phyloP scores from a whole-genome alignment of 2,797 vertebrate genomes.

The Choloepus didactylus region DNA sequence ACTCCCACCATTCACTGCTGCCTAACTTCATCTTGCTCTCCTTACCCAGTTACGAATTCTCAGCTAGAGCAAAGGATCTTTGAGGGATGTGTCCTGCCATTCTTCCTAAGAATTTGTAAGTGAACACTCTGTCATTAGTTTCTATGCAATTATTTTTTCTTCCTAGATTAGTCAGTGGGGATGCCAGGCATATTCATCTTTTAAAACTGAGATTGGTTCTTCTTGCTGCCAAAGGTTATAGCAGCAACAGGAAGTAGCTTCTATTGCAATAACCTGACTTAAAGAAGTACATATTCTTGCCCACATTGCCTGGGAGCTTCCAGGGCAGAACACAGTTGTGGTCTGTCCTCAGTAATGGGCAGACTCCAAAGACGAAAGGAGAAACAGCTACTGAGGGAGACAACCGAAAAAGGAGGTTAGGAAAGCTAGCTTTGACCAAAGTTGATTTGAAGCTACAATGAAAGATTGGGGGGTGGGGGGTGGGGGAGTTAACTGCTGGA shows the following conservation, averaged over 20 bases:
- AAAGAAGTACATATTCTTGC: neutral
- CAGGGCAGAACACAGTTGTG: neutral
- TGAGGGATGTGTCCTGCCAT: neutral
- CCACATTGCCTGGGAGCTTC: neutral
- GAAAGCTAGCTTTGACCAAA: constrained; percentile 7
- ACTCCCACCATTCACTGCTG: neutral
- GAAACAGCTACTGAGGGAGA: neutral
- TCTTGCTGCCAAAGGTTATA: constrained; percentile 40
- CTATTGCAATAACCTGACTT: neutral
- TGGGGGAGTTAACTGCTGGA: neutral
- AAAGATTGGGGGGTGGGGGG: neutral
- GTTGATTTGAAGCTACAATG: neutral
- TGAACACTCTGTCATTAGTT: constrained; percentile 43
- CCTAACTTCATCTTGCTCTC: neutral
- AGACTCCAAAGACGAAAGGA: neutral
- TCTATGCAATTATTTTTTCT: constrained; percentile 50
- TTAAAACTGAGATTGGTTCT: constrained; percentile 31
- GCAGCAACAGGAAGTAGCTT: neutral
- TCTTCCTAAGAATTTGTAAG: constrained; percentile 55
- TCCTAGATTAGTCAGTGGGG: constrained; percentile 37
- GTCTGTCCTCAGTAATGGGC: neutral
- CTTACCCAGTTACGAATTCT: constrained; percentile 58
- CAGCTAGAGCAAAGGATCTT: neutral
- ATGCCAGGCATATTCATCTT: constrained; percentile 37
- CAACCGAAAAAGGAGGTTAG: neutral